Evolutionary conservation across 2,888 invertebrate species (phyloP).

Genomic region (Papilio gigon): DNA sequence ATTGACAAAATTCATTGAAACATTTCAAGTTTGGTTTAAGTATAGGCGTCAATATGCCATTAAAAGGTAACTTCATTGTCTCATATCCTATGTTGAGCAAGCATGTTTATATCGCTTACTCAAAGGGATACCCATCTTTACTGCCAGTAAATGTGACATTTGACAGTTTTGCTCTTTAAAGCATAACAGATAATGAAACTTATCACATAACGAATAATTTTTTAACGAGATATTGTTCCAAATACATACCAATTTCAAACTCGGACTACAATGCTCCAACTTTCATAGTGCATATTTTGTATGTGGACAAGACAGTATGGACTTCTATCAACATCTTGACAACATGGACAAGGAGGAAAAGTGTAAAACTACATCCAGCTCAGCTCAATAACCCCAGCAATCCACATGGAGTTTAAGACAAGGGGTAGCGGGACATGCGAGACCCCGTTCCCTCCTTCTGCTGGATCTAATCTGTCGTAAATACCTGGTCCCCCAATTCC

Average conservation of each 20-base stretch:
- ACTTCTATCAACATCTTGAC: no score
- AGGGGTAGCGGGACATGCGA: no score
- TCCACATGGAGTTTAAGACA: no score
- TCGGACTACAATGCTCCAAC: not conserved
- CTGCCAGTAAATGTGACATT: slow-evolving; percentile 5
- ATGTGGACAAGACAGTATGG: no score
- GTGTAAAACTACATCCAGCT: no score
- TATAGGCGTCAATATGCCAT: slow-evolving; percentile 57
- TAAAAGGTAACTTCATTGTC: slow-evolving; percentile 68
- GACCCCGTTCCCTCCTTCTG: no score
- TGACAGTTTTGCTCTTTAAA: slow-evolving; percentile 1
- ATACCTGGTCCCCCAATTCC: not conserved
- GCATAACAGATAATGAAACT: slow-evolving; percentile 1
- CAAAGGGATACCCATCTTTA: slow-evolving; percentile 13
- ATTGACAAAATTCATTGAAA: slow-evolving; percentile 60
- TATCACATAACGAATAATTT: not conserved
- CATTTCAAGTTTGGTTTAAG: slow-evolving; percentile 60
- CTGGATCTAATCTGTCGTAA: no score
- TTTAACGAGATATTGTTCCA: not conserved
- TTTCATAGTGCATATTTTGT: not conserved
- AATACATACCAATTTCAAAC: no score
- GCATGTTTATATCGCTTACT: slow-evolving; percentile 17
- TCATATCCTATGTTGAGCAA: not conserved
- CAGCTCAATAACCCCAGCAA: no score
- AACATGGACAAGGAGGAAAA: no score